A percentile compares a stretch with the other conserved stretches of the same genome.
Conservation (phyloP, 2,113 vertebrate species). For the Nycticorax nycticorax region DNA sequence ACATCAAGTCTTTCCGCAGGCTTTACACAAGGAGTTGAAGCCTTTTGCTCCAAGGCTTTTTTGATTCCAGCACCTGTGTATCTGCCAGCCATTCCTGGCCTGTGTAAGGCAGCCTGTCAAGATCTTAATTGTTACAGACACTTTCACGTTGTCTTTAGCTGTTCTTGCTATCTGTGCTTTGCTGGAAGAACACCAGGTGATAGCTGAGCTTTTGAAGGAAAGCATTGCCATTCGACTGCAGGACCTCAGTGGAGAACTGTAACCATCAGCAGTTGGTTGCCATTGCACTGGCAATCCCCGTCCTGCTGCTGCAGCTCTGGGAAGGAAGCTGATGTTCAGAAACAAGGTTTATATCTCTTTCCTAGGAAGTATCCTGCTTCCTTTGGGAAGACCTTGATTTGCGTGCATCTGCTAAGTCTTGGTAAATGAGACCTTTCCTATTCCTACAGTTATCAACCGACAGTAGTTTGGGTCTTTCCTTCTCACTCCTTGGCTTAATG, state of each 20-base stretch:
- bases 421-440: not conserved
- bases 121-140: not conserved
- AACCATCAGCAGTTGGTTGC: not conserved
- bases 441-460: not conserved
- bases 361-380: not conserved
- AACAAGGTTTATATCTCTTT: not conserved
- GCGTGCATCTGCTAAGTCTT: not conserved
- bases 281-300: not conserved
- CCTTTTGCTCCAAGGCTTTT: not conserved
- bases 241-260: not conserved
- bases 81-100: not conserved
- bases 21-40: not conserved
- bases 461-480: not conserved
- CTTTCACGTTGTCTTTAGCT: not conserved
- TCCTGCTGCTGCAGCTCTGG: not conserved
- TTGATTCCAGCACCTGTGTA: not conserved
- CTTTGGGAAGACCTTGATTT: not conserved
- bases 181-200: not conserved
- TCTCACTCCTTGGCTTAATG: not conserved
- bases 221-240: not conserved
- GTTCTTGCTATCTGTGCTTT: not conserved
- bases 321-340: not conserved
- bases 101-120: not conserved
- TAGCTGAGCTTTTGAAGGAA: not conserved
- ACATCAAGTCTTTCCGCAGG: not conserved